These are phyloP conservation scores for Morelia viridis DNA, from an alignment of 2,797 vertebrate genomes.

Conservation along the genomic window DNA sequence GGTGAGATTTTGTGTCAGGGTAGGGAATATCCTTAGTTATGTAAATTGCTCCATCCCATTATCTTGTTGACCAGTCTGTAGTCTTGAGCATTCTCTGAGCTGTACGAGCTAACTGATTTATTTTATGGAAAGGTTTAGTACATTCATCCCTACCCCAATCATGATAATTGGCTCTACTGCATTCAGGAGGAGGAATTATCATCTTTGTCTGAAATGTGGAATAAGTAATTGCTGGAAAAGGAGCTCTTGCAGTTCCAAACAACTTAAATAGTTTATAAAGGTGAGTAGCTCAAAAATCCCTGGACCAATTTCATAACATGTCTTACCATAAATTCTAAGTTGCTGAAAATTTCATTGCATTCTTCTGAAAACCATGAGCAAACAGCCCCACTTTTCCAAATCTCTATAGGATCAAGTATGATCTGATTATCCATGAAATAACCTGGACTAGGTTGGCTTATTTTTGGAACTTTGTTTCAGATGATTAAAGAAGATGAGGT, in stretches of 20 bases:
- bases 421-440: background rate
- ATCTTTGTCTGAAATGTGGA: background rate
- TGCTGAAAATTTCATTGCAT: background rate
- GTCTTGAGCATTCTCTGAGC: background rate
- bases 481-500: background rate
- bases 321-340: background rate
- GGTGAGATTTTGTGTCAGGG: background rate
- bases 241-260: background rate
- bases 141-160: background rate
- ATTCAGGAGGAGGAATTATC: background rate
- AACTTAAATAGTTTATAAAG: background rate
- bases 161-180: background rate
- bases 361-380: background rate
- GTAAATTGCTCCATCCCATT: background rate
- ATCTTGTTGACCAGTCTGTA: background rate
- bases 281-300: background rate
- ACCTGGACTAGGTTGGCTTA: background rate
- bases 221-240: background rate
- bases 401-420: background rate
- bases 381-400: background rate
- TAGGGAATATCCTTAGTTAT: background rate
- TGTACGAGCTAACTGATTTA: background rate
- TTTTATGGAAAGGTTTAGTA: background rate
- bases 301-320: background rate
- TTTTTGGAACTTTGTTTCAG: background rate